phyloP scores from a whole-genome alignment of 2,888 invertebrate genomes.

The Sericinus montela region DNA sequence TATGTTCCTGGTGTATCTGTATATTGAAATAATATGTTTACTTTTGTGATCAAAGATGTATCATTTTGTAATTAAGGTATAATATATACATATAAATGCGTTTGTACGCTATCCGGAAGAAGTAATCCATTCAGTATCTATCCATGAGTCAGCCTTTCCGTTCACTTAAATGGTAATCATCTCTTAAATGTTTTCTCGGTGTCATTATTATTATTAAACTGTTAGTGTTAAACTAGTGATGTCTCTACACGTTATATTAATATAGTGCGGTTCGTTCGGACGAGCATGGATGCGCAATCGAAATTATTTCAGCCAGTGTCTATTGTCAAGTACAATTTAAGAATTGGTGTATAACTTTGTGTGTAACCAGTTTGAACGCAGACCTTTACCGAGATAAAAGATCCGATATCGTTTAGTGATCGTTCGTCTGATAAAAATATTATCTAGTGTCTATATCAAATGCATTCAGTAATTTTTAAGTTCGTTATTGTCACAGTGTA shows the following conservation, averaged over 20 bases:
- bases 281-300: conserved; percentile 7
- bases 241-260: background rate
- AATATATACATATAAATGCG: conserved; percentile 21
- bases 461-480: conserved; percentile 66
- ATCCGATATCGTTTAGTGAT: conserved; percentile 43
- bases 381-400: conserved; percentile 40
- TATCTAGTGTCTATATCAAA: conserved; percentile 62
- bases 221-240: conserved; percentile 12
- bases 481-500: conserved; percentile 80
- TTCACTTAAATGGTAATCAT: conserved; percentile 9
- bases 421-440: conserved; percentile 48
- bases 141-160: no score
- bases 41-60: conserved; percentile 27
- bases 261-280: conserved; percentile 19
- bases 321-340: conserved; percentile 43
- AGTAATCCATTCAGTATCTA: conserved; percentile 10
- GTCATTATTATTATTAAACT: conserved; percentile 12
- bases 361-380: conserved; percentile 38
- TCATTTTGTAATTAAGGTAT: conserved; percentile 25
- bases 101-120: conserved; percentile 23
- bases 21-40: conserved; percentile 21
- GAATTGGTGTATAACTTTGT: conserved; percentile 39
- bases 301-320: conserved; percentile 24
- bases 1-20: conserved; percentile 35
- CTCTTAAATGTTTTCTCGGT: conserved; percentile 12